Conservation (phyloP, 2,797 vertebrate genomes). For the Discoglossus pictus region DNA sequence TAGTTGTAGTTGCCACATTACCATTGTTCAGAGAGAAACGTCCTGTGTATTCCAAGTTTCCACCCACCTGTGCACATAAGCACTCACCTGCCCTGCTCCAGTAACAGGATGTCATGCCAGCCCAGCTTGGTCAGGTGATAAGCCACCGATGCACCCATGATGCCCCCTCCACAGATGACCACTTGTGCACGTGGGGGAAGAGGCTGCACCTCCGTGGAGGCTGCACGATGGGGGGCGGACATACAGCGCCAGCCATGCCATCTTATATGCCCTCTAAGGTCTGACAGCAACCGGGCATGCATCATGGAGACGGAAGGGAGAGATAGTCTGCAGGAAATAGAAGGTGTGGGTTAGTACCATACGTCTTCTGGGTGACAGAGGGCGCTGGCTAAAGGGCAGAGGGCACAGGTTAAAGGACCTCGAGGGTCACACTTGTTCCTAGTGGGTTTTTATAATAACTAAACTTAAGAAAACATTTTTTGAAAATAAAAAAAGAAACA, state of each 20-base stretch:
- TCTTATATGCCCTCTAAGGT: conserved; percentile 61
- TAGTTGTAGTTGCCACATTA: too few species aligned
- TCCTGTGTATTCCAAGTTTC: too few species aligned
- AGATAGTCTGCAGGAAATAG: too few species aligned
- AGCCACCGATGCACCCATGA: conserved; percentile 90
- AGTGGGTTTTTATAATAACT: too few species aligned
- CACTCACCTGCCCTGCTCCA: conserved; percentile 95
- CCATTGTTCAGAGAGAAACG: too few species aligned
- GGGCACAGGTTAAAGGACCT: too few species aligned
- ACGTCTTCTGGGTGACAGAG: neutral
- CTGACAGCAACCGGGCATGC: conserved; percentile 72
- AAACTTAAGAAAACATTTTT: too few species aligned
- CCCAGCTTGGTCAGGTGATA: conserved; percentile 95
- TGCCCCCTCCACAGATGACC: conserved; percentile 92
- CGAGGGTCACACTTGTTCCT: too few species aligned
- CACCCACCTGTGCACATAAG: neutral
- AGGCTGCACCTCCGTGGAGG: conserved; percentile 64
- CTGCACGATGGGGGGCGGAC: conserved; percentile 55
- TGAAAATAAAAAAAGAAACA: too few species aligned
- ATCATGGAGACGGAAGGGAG: conserved; percentile 58
- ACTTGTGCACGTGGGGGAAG: conserved; percentile 86
- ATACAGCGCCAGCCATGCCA: conserved; percentile 59
- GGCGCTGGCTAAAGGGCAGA: neutral
- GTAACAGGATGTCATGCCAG: conserved; percentile 88
- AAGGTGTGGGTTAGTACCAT: too few species aligned